Evolutionary conservation across 2,888 invertebrate species (phyloP).

Genomic region (Tetropium fuscum): DNA sequence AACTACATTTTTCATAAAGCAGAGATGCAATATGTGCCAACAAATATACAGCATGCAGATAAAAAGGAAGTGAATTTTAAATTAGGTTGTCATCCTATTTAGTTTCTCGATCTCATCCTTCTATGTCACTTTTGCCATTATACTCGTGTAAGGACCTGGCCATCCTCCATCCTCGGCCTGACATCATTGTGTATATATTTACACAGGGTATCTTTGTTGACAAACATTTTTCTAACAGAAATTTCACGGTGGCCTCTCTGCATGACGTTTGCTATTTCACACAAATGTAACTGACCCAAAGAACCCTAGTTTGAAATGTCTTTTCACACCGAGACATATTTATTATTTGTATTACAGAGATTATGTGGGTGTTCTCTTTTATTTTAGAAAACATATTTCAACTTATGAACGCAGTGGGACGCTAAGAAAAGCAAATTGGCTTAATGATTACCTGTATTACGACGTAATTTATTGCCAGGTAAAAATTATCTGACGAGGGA

Average conservation of each 20-base stretch:
- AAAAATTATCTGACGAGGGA: too few species aligned
- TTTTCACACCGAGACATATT: constrained; percentile 46
- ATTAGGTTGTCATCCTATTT: constrained; percentile 64
- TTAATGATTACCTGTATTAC: constrained; percentile 32
- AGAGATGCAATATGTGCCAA: background rate
- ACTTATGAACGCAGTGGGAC: background rate
- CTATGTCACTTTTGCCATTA: constrained; percentile 62
- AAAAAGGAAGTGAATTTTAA: constrained; percentile 48
- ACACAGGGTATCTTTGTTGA: constrained; percentile 65
- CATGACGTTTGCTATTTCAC: constrained; percentile 59
- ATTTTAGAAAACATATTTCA: background rate
- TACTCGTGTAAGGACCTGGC: constrained; percentile 49
- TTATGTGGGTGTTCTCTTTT: constrained; percentile 50
- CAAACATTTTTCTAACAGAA: constrained; percentile 64
- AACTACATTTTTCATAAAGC: too few species aligned
- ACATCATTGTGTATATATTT: constrained; percentile 62
- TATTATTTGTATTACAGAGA: constrained; percentile 47
- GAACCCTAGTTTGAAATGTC: constrained; percentile 36
- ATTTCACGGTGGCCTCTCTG: constrained; percentile 65
- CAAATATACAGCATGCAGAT: background rate
- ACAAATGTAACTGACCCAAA: constrained; percentile 59
- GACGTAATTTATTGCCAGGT: constrained; percentile 26
- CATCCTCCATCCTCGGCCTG: constrained; percentile 44
- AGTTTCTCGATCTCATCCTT: constrained; percentile 59
- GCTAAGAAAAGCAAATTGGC: constrained; percentile 36